Percentiles rank a stretch among this genome's conserved stretches.
Conservation (phyloP, 2,888 invertebrate genomes). For the Neria commutata region DNA sequence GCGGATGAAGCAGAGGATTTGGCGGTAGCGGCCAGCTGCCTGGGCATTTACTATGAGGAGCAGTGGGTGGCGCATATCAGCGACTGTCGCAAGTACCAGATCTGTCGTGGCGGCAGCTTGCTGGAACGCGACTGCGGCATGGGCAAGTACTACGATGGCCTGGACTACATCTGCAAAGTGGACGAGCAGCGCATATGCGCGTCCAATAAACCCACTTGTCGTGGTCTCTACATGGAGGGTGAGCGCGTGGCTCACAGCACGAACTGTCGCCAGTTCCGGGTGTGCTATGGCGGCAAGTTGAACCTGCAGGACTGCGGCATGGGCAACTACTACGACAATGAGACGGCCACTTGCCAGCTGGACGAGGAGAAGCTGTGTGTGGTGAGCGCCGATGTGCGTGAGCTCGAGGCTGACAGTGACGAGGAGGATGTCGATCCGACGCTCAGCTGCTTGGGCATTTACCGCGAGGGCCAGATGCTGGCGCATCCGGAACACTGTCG, state of each 20-base stretch:
- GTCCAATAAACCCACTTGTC: slow-evolving; percentile 1
- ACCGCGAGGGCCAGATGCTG: too few species aligned
- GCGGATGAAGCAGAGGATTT: too few species aligned
- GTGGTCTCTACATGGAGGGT: slow-evolving; percentile 17
- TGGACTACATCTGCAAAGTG: slow-evolving; percentile 7
- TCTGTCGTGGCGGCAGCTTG: slow-evolving; percentile 21
- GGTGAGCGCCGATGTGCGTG: neutral
- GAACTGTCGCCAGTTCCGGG: slow-evolving; percentile 27
- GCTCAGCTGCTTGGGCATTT: neutral
- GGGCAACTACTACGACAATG: slow-evolving; percentile 20
- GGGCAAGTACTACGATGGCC: slow-evolving; percentile 17
- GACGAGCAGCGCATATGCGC: slow-evolving; percentile 5
- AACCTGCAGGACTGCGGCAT: slow-evolving; percentile 12
- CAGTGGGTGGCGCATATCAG: too few species aligned
- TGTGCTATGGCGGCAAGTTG: slow-evolving; percentile 24
- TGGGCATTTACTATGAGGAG: neutral
- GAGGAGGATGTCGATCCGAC: neutral
- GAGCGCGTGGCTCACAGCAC: slow-evolving; percentile 18
- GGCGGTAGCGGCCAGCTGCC: neutral
- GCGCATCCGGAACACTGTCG: slow-evolving; percentile 14
- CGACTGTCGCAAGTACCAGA: slow-evolving; percentile 31
- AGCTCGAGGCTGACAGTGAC: neutral
- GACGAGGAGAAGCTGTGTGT: neutral
- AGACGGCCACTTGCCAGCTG: neutral
- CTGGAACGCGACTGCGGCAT: slow-evolving; percentile 20